These are phyloP conservation scores for Microctenopoma lineatum DNA, from an alignment of 2,797 vertebrate genomes.

Conservation along the genomic window DNA sequence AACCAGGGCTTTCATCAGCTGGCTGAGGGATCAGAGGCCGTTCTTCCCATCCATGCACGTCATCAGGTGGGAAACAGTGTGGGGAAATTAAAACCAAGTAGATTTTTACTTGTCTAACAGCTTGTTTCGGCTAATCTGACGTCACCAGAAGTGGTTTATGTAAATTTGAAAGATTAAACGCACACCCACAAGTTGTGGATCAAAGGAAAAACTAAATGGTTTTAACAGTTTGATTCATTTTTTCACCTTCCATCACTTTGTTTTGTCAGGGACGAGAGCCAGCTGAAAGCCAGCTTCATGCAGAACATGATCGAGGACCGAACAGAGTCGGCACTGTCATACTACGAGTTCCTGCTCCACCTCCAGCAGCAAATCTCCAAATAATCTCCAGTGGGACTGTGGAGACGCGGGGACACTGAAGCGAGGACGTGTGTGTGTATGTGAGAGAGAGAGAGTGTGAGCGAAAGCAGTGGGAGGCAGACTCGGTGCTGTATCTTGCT, in stretches of 20 bases:
- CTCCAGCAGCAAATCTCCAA: conserved; percentile 97
- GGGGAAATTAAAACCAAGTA: neutral
- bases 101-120: neutral
- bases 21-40: conserved; percentile 95
- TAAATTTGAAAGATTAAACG: neutral
- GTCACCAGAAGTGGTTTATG: neutral
- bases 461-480: conserved; percentile 21
- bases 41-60: conserved; percentile 91
- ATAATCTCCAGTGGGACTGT: conserved; percentile 72
- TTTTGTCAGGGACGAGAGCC: conserved; percentile 90
- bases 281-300: conserved; percentile 90
- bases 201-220: neutral
- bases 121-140: neutral
- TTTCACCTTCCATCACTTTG: neutral
- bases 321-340: conserved; percentile 96
- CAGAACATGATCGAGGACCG: conserved; percentile 98
- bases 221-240: neutral
- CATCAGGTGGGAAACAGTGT: conserved; percentile 86
- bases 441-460: neutral
- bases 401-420: conserved; percentile 26
- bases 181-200: neutral
- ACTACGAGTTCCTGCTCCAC: conserved; percentile 98
- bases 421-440: conserved; percentile 21
- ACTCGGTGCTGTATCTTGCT: conserved; percentile 38
- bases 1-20: conserved; percentile 88